Conservation (phyloP, 2,888 invertebrate species). For the Archips xylosteana region DNA sequence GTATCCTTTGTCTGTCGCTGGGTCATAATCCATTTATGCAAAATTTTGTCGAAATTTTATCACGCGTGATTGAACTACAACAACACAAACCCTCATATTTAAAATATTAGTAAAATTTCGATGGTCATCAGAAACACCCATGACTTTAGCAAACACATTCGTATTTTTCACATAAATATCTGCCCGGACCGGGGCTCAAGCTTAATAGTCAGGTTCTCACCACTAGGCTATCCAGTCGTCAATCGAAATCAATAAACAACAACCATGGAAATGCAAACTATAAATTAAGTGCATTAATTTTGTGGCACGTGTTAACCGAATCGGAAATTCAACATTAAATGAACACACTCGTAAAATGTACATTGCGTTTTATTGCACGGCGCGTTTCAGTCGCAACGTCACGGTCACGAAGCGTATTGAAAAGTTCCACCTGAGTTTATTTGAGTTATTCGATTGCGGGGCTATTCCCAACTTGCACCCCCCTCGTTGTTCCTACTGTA, state of each 20-base stretch:
- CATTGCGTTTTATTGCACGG: constrained; percentile 54
- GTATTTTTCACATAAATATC: no score
- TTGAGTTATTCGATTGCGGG: constrained; percentile 75
- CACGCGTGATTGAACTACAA: no score
- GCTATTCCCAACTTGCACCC: not conserved
- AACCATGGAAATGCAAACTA: not conserved
- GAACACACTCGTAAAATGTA: constrained; percentile 7
- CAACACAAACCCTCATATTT: no score
- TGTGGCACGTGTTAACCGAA: not conserved
- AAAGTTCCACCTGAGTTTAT: constrained; percentile 80
- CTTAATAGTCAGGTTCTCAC: no score
- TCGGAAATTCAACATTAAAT: not conserved
- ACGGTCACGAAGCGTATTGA: constrained; percentile 81
- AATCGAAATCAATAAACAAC: not conserved
- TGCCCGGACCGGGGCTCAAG: no score
- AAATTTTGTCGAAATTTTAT: no score
- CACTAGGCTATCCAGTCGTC: not conserved
- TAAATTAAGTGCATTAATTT: not conserved
- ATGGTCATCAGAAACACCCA: no score
- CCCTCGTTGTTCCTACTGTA: not conserved
- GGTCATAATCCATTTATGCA: no score
- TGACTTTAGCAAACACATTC: no score
- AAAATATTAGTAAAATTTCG: no score
- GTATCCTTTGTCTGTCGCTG: no score
- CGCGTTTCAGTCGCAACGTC: constrained; percentile 71